These are phyloP conservation scores for Stomatorhinus walkeri DNA, from an alignment of 2,797 vertebrate genomes.

Conservation along the genomic window DNA sequence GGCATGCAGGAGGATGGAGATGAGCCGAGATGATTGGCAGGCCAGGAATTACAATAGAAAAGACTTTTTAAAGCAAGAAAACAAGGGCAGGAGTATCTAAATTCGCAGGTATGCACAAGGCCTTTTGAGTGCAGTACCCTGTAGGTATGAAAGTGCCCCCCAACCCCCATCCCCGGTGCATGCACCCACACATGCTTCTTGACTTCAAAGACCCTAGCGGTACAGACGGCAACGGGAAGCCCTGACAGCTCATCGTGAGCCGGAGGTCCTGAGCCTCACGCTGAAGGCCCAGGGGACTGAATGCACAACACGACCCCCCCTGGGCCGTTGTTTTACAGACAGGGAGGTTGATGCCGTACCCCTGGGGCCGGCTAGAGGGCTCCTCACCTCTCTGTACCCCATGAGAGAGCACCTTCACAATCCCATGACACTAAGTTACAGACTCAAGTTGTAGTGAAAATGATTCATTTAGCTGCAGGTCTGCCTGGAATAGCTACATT, in stretches of 20 bases:
- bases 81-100: slow-evolving; percentile 2
- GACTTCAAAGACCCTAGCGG: not conserved
- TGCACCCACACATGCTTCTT: not conserved
- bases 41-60: not conserved
- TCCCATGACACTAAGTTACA: not conserved
- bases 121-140: not conserved
- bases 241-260: not conserved
- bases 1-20: not conserved
- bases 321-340: not conserved
- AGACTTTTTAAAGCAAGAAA: not conserved
- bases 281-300: not conserved
- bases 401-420: not conserved
- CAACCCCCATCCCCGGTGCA: not conserved
- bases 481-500: not conserved
- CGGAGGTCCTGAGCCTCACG: not conserved
- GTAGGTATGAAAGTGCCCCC: not conserved
- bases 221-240: not conserved
- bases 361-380: not conserved
- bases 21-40: not conserved
- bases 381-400: not conserved
- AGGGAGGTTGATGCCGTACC: not conserved
- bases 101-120: not conserved
- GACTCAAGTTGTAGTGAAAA: not conserved
- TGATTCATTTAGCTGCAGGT: not conserved
- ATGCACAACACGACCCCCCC: not conserved